Evolutionary conservation across 2,888 invertebrate genomes (phyloP), one percentile per base, ranked within the genome.

Genomic region (Tortrix viridana): DNA sequence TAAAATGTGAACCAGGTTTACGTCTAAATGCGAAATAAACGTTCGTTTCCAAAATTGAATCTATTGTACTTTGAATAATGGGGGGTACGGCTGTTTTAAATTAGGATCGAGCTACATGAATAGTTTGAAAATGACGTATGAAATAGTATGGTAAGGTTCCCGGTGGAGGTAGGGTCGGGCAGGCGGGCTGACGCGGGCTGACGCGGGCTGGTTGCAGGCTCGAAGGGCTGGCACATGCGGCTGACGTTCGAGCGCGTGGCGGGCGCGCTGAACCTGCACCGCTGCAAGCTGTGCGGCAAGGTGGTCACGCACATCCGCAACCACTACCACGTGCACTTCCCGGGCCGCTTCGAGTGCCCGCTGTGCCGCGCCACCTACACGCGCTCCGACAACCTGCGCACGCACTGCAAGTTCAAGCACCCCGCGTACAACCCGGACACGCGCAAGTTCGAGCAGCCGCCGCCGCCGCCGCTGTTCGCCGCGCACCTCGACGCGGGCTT

Each of bases 151-250:
- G 68, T 67, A 74, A 60, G 65, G 65, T 65, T 61, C 69, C 68
- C 68, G 68, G 65, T 67, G 67, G 58, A 70, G 70, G 78, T 78
- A 82, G 79, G 77, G 69, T 69, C 74, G 38, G 59, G 63, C 19
- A 9, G 12, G 57, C 41, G 52, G 43, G 66, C 68, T 69, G 74
- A 68, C 88, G 88, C 91, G 88, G 90, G 26, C 41, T 41, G 41
- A 41, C n/a, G 41, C n/a, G n/a, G 41, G 41, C 41, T 93, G 93
- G 93, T 95, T 95, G 94, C 96, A 97, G 97, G 97, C 95, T 96
- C 97, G 92, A 96, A 96, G 95, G 96, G 96, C 95, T 97, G 97
- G 96, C 97, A 97, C 94, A 97, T 97, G 97, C 96, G 97, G 94
- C 95, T 97, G 93, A 97, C 97, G 93, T 97, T 97, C 94, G 97